A percentile compares a stretch with the other conserved stretches of the same genome.
Conservation (phyloP, 2,113 vertebrate species). For the Galeopterus variegatus region DNA sequence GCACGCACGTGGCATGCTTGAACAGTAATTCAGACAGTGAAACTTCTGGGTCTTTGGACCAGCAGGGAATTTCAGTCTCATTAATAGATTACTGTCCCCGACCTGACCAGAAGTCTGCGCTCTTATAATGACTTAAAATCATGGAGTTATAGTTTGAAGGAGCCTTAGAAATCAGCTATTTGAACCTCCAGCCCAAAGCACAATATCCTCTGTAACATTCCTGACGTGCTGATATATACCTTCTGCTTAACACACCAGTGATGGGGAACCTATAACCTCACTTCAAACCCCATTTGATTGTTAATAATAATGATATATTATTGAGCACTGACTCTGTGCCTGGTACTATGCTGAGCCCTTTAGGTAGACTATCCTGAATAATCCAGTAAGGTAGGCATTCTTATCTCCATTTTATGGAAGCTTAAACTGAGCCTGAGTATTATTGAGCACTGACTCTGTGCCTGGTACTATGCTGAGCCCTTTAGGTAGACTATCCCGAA, state of each 20-base stretch:
- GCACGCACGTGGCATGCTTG: neutral
- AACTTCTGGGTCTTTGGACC: neutral
- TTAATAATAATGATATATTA: neutral
- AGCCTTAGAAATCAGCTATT: conserved; percentile 43
- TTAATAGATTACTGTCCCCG: conserved; percentile 41
- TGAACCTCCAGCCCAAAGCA: conserved; percentile 48
- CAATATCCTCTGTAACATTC: neutral
- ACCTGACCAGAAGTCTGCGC: neutral
- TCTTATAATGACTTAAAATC: conserved; percentile 34
- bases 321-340: neutral
- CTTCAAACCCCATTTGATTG: neutral
- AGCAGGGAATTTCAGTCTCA: conserved; percentile 14
- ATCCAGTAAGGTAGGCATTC: neutral
- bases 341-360: neutral
- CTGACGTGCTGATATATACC: neutral
- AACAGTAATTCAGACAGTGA: conserved; percentile 22
- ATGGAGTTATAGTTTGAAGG: neutral
- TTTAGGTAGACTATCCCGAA: too few species aligned
- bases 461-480: too few species aligned
- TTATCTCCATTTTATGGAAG: neutral
- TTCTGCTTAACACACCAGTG: neutral
- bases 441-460: too few species aligned
- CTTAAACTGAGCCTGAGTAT: neutral
- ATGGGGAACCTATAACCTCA: neutral
- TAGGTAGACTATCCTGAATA: neutral